Evolutionary conservation across 2,797 vertebrate species (phyloP), one percentile per base, ranked within the genome.

Genomic region (Phalanger gymnotis): DNA sequence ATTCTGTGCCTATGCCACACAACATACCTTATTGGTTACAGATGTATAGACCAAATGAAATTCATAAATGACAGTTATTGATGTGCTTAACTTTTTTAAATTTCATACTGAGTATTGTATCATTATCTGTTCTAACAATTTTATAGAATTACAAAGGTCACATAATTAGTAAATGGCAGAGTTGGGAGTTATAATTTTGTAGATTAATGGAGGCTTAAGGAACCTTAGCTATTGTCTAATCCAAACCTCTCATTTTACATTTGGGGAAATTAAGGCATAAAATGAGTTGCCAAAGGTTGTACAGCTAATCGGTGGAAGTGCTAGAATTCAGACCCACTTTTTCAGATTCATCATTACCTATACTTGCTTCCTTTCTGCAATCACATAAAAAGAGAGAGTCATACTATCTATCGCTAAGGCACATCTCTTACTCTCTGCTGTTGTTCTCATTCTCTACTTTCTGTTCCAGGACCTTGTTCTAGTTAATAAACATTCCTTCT

Each of bases 31-130:
- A 87, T 27, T 27, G 73, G 40, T 57, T 19, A 19, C 5, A 19
- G 56, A 66, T 55, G 51, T 22, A 66, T 55, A 53, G 14, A 30
- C 4, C 19, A 30, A 92, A 14, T 92, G 56, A 25, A 92, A 16
- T 13, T 11, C 53, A n/a, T 5, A 3, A 0, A 2, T 10, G 7
- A 58, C 6, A 87, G 22, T 87, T 12, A 0, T 0, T 27, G 4
- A 28, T 22, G 34, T 19, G 87, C 66, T 87, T 51, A 7, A 19
- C 31, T 90, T 10, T 31, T 25, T 53, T 34, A 34, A 13, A n/a
- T 10, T 22, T 61, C 28, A 0, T 5, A 4, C 6, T 0, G 14
- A 92, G 7, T 81, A 27, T 87, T 51, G 22, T 47, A 47, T 87
- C 40, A 51, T 47, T 11, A 87, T 87, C 9, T 87, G 22, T 87